These are phyloP conservation scores for Zaprionus africanus DNA, from an alignment of 1,140 invertebrate genomes.

Conservation along the genomic window DNA sequence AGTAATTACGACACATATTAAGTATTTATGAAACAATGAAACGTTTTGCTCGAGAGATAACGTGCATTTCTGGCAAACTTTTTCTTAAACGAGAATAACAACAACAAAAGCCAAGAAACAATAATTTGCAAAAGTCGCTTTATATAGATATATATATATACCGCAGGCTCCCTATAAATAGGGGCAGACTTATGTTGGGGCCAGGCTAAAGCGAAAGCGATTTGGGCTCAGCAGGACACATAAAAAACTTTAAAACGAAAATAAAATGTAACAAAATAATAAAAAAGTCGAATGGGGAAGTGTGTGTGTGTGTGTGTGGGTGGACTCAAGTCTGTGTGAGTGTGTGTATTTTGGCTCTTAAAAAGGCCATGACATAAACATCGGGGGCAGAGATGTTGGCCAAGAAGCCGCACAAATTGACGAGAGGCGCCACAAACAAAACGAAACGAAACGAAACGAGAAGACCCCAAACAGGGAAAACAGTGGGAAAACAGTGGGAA, in stretches of 20 bases:
- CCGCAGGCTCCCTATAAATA: neutral
- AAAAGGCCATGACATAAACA: constrained; percentile 60
- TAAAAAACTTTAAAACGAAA: constrained; percentile 70
- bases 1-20: constrained; percentile 76
- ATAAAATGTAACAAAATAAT: constrained; percentile 75
- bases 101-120: constrained; percentile 47
- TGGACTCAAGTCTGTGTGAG: constrained; percentile 38
- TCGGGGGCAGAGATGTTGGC: neutral
- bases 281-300: constrained; percentile 41
- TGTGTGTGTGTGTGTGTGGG: constrained; percentile 42
- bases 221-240: constrained; percentile 58
- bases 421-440: constrained; percentile 14
- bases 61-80: neutral
- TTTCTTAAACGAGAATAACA: neutral
- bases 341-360: constrained; percentile 40
- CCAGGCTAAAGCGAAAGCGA: constrained; percentile 7
- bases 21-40: constrained; percentile 81
- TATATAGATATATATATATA: constrained; percentile 3
- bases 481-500: constrained; percentile 3
- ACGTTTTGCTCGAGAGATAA: constrained; percentile 56
- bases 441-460: constrained; percentile 8
- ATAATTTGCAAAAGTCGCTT: constrained; percentile 53
- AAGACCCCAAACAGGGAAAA: constrained; percentile 8
- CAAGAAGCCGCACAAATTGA: constrained; percentile 10
- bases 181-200: constrained; percentile 15